These are phyloP conservation scores for Parnassius apollo DNA, from an alignment of 2,888 invertebrate species.

Conservation along the genomic window DNA sequence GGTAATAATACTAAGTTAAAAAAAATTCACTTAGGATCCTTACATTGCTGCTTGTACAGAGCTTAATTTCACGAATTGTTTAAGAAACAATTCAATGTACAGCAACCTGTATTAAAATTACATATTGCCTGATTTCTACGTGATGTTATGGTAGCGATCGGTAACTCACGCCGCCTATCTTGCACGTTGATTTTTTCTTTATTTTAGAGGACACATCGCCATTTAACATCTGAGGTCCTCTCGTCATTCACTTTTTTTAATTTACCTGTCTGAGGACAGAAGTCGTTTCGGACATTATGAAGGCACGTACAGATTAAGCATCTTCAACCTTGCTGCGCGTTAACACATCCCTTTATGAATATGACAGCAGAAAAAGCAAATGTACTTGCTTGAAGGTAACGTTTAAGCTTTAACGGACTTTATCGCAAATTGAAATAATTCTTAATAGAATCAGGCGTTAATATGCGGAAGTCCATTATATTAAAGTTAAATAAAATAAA, in stretches of 20 bases:
- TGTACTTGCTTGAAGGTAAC: constrained; percentile 24
- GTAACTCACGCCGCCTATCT: constrained; percentile 51
- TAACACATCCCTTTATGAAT: constrained; percentile 24
- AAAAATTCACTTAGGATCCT: constrained; percentile 4
- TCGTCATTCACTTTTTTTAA: constrained; percentile 48
- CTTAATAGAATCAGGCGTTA: neutral
- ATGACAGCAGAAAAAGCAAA: constrained; percentile 24
- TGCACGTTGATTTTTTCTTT: constrained; percentile 49
- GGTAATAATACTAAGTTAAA: constrained; percentile 1
- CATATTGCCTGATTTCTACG: constrained; percentile 17
- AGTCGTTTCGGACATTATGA: constrained; percentile 28
- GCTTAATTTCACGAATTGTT: neutral
- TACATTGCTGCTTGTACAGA: neutral
- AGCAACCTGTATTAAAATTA: constrained; percentile 6
- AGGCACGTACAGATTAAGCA: constrained; percentile 24
- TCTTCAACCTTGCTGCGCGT: constrained; percentile 25
- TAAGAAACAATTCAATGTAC: constrained; percentile 8
- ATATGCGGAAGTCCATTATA: too few relatives aligned
- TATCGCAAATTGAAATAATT: constrained; percentile 19
- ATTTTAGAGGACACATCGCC: constrained; percentile 61
- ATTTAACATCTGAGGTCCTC: constrained; percentile 60
- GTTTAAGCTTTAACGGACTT: constrained; percentile 25
- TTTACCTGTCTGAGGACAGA: constrained; percentile 32
- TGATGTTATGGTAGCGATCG: constrained; percentile 35
- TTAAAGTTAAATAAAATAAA: too few relatives aligned